Percentiles rank a stretch among this genome's conserved stretches.
These are phyloP conservation scores for Catharus minimus DNA, from an alignment of 2,113 vertebrate genomes.

Conservation along the genomic window DNA sequence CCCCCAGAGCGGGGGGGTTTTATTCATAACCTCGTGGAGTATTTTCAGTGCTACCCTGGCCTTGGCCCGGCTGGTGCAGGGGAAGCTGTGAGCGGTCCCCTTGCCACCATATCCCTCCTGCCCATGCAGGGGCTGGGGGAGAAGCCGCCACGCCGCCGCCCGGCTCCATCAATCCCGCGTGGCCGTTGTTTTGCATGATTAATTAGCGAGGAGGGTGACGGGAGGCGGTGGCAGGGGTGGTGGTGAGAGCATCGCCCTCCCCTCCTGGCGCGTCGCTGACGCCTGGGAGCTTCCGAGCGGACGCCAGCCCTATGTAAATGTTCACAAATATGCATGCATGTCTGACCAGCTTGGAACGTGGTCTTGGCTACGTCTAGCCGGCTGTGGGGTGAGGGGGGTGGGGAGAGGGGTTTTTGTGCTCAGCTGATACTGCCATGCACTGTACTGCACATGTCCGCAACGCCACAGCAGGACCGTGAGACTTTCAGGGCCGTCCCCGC, in stretches of 20 bases:
- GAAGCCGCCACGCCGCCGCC: not conserved
- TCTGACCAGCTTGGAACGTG: slow-evolving; percentile 85
- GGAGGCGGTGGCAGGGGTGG: not conserved
- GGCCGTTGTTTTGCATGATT: slow-evolving; percentile 72
- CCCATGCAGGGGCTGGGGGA: not conserved
- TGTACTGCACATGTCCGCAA: slow-evolving; percentile 79
- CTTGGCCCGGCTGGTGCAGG: not conserved
- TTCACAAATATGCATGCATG: slow-evolving; percentile 92
- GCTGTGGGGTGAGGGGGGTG: slow-evolving; percentile 81
- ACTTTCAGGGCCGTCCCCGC: slow-evolving; percentile 73
- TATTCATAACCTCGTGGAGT: not conserved
- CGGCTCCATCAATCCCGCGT: slow-evolving; percentile 22
- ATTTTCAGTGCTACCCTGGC: slow-evolving; percentile 6
- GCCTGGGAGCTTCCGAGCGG: slow-evolving; percentile 72
- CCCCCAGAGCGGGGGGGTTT: not conserved
- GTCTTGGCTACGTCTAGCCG: slow-evolving; percentile 85
- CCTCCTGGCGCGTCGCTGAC: slow-evolving; percentile 15
- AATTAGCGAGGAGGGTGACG: slow-evolving; percentile 55
- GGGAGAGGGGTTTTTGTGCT: slow-evolving; percentile 86
- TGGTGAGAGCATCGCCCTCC: slow-evolving; percentile 29
- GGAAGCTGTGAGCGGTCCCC: not conserved
- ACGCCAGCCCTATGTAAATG: slow-evolving; percentile 85
- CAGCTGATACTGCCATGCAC: slow-evolving; percentile 99
- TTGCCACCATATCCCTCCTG: not conserved
- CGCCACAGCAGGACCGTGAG: slow-evolving; percentile 71